Conservation (phyloP, 2,888 invertebrate species). For the Yponomeuta cagnagella region DNA sequence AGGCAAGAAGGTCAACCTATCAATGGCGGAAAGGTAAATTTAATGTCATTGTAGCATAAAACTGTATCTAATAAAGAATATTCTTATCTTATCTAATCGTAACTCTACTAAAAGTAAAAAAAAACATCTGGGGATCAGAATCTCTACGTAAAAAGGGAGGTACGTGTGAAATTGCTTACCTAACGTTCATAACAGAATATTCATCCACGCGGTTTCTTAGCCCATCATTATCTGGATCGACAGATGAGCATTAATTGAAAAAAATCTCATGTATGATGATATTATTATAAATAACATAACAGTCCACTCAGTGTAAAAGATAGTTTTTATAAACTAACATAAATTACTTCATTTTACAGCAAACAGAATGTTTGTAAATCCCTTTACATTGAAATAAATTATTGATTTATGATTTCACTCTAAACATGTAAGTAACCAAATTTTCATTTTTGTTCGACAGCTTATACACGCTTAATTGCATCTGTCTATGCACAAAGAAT, state of each 20-base stretch:
- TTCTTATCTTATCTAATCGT: not conserved
- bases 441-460: not conserved
- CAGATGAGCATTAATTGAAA: not conserved
- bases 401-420: not conserved
- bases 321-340: not conserved
- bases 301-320: not conserved
- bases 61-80: too few species aligned
- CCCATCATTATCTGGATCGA: not conserved
- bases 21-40: not conserved
- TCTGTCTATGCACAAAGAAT: not conserved
- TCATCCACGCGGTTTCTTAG: not conserved
- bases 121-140: not conserved
- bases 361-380: too few species aligned
- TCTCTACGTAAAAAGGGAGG: not conserved
- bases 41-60: too few species aligned
- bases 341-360: not conserved
- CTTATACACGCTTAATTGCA: not conserved
- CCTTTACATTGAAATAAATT: not conserved
- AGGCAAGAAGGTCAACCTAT: slow-evolving; percentile 7
- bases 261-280: not conserved
- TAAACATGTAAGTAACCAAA: not conserved
- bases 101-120: not conserved
- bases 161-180: not conserved
- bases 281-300: not conserved
- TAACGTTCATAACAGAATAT: not conserved